Evolutionary conservation across 1,140 invertebrate genomes (phyloP), one percentile per base, ranked within the genome.

Genomic region (Pseudomyrmex pallidus): DNA sequence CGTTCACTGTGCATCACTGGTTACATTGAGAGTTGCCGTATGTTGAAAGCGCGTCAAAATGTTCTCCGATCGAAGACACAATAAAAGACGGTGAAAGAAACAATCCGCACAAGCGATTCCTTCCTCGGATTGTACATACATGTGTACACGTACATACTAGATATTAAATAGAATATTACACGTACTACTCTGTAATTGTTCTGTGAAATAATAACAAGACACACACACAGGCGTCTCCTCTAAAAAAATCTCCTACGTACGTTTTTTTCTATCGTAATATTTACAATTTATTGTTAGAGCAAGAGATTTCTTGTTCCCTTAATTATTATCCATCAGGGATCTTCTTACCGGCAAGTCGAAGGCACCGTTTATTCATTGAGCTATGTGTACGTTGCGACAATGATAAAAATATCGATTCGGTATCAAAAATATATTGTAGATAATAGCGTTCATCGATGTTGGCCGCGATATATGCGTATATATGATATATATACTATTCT

Each of bases 311-410:
- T 85, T 87, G 90, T 89, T 91, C 88, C 89, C 90, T 92, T 90
- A 87, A 82, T 92, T 90, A 91, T 90, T 92, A 88, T 92, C 91
- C 87, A 78, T 88, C 77, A 84, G 85, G 67, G 22, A 84, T 89
- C 83, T 86, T 90, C 86, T 84, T 85, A 91, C 88, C 93, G 93
- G 92, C 93, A 94, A 93, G 92, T 94, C 84, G 88, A 94, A 94
- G 93, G 93, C 93, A 94, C 93, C 91, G 91, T 80, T 80, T 91
- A 87, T 90, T 90, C 78, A 90, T 93, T 93, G 92, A 92, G 90
- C 92, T 91, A 48, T 70, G 66, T 70, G 85, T 82, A 85, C 73
- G 44, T 46, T 20, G 44, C 66, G 66, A 86, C 66, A 82, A 85
- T 68, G 35, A 35, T 35, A 35, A 35, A 84, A 87, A 83, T 76